Evolutionary conservation across 2,888 invertebrate species (phyloP).

Genomic region (Augochlorella aurata): DNA sequence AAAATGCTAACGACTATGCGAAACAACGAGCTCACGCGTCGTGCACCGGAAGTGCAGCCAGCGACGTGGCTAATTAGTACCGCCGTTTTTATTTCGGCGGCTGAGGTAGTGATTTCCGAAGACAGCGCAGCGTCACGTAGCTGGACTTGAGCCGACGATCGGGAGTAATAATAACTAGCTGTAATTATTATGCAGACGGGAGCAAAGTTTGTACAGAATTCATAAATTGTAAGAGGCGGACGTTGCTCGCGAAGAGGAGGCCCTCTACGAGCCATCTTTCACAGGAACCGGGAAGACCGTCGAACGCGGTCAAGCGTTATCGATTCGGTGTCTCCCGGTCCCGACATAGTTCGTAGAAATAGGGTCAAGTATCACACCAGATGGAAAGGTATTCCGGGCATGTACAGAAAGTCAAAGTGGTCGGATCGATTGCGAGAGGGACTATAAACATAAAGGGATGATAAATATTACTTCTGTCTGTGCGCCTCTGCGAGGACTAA

Average conservation of each 20-base stretch:
- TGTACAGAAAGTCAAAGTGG: not conserved
- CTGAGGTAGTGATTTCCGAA: constrained; percentile 15
- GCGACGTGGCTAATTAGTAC: constrained; percentile 5
- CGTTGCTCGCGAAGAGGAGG: not conserved
- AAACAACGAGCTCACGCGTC: constrained; percentile 13
- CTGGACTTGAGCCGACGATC: constrained; percentile 1
- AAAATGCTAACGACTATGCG: constrained; percentile 11
- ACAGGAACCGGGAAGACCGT: not conserved
- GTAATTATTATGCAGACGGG: constrained; percentile 10
- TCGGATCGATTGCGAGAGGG: not conserved
- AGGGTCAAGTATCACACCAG: constrained; percentile 2
- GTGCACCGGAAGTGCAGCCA: not conserved
- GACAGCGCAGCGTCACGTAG: constrained; percentile 9
- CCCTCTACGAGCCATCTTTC: not conserved
- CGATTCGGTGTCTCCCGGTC: not conserved
- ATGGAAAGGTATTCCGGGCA: not conserved
- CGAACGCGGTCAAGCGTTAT: not conserved
- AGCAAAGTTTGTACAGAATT: not conserved
- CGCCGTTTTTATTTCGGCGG: not conserved
- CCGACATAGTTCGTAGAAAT: not conserved
- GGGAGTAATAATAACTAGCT: constrained; percentile 10
- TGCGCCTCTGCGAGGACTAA: no score
- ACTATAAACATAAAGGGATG: not conserved
- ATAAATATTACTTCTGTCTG: not conserved
- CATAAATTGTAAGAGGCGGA: constrained; percentile 7